These are phyloP conservation scores for Liodrosophila aerea DNA, from an alignment of 2,888 invertebrate genomes.

Conservation along the genomic window DNA sequence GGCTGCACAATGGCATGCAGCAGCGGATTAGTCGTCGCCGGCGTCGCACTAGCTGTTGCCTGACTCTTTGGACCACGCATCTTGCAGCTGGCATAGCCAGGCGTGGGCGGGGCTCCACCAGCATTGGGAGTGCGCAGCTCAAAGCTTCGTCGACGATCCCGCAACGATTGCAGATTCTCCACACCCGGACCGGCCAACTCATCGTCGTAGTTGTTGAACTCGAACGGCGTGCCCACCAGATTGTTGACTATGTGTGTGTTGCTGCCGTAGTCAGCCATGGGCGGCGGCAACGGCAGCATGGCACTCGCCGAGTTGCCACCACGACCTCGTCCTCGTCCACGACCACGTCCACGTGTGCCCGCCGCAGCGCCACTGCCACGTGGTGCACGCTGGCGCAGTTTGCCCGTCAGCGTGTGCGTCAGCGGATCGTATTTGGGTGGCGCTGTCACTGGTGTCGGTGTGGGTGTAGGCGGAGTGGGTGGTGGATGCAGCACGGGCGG, in stretches of 20 bases:
- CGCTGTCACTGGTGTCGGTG: conserved; percentile 29
- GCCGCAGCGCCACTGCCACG: conserved; percentile 71
- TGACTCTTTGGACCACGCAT: conserved; percentile 59
- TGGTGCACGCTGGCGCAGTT: conserved; percentile 80
- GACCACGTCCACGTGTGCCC: conserved; percentile 72
- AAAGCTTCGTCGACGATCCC: conserved; percentile 90
- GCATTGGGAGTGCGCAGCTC: conserved; percentile 84
- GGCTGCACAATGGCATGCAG: conserved; percentile 87
- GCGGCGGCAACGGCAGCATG: conserved; percentile 72
- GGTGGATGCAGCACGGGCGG: conserved; percentile 81
- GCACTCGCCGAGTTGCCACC: conserved; percentile 75
- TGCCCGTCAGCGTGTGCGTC: conserved; percentile 78
- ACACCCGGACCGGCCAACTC: conserved; percentile 91
- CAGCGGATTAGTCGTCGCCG: conserved; percentile 73
- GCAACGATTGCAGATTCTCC: conserved; percentile 89
- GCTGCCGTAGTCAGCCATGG: conserved; percentile 82
- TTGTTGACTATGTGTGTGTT: conserved; percentile 87
- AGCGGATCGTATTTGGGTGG: conserved; percentile 72
- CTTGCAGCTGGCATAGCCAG: conserved; percentile 74
- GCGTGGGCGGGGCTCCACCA: conserved; percentile 20
- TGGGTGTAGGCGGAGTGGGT: conserved; percentile 42
- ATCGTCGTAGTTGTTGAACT: conserved; percentile 91
- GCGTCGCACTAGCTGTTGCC: conserved; percentile 38
- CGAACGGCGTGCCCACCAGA: conserved; percentile 93
- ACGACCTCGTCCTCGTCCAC: conserved; percentile 83